A percentile compares a stretch with the other conserved stretches of the same genome.
Evolutionary conservation across 2,113 vertebrate species (phyloP).

Genomic region (Vidua chalybeata): DNA sequence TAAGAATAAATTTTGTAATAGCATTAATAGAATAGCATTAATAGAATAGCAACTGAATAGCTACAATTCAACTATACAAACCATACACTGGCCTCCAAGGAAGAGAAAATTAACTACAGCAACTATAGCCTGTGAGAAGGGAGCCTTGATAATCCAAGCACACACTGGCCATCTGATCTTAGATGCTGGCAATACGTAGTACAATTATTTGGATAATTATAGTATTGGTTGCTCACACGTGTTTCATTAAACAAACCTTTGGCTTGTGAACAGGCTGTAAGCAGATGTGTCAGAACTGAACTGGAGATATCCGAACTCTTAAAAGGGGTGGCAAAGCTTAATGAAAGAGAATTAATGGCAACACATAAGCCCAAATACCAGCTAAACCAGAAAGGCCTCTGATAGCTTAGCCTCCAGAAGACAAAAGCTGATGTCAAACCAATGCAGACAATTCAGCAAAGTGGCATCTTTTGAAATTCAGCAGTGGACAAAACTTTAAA

Average conservation of each 20-base stretch:
- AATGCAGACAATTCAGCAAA: not conserved
- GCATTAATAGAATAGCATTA: not conserved
- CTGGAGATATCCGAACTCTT: not conserved
- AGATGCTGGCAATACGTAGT: not conserved
- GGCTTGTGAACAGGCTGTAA: not conserved
- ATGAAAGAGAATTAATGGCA: not conserved
- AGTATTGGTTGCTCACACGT: not conserved
- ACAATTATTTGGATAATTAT: constrained; percentile 46
- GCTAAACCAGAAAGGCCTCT: not conserved
- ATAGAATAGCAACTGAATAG: not conserved
- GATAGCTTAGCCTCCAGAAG: not conserved
- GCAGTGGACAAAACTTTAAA: not conserved
- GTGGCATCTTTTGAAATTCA: not conserved
- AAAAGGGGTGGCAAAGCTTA: not conserved
- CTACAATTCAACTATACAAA: not conserved
- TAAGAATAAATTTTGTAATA: not conserved
- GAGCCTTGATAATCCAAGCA: constrained; percentile 18
- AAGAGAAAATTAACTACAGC: not conserved
- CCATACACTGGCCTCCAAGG: not conserved
- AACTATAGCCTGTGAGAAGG: not conserved
- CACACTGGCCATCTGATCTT: constrained; percentile 10
- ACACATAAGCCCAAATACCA: not conserved
- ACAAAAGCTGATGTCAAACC: not conserved
- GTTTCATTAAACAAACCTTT: constrained; percentile 11
- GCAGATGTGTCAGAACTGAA: not conserved